A percentile compares a stretch with the other conserved stretches of the same genome.
These are phyloP conservation scores for Otolemur crassicaudatus DNA, from an alignment of 2,797 vertebrate genomes.

Conservation along the genomic window DNA sequence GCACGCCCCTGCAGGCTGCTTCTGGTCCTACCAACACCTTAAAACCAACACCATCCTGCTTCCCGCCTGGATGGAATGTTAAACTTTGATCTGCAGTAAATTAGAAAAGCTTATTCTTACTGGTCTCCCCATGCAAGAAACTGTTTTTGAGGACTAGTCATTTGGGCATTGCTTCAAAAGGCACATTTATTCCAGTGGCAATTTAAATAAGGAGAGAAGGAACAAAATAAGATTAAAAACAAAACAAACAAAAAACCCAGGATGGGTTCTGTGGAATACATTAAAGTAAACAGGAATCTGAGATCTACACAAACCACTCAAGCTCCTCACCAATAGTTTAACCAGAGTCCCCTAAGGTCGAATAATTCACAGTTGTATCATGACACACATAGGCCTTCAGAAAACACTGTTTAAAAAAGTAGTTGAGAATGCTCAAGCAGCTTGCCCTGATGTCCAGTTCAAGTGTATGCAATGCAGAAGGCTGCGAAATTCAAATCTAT, in stretches of 20 bases:
- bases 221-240: constrained; percentile 58
- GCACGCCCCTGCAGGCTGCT: background rate
- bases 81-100: constrained; percentile 55
- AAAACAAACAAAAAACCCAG: constrained; percentile 42
- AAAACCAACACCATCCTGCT: background rate
- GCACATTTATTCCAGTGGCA: constrained; percentile 78
- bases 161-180: constrained; percentile 78
- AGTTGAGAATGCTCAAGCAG: constrained; percentile 74
- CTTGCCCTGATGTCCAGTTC: constrained; percentile 84
- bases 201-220: constrained; percentile 67
- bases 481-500: constrained; percentile 75
- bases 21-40: background rate
- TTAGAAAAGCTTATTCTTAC: constrained; percentile 12
- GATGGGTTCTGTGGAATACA: constrained; percentile 62
- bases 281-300: constrained; percentile 62
- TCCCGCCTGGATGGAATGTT: constrained; percentile 50
- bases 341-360: constrained; percentile 72
- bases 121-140: constrained; percentile 21
- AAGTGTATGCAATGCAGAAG: constrained; percentile 78
- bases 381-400: constrained; percentile 61
- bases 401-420: constrained; percentile 77
- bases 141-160: constrained; percentile 64
- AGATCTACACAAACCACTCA: constrained; percentile 63
- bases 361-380: constrained; percentile 72
- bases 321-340: constrained; percentile 62